Conservation (phyloP, 2,113 vertebrate species). For the Ciconia stormi region DNA sequence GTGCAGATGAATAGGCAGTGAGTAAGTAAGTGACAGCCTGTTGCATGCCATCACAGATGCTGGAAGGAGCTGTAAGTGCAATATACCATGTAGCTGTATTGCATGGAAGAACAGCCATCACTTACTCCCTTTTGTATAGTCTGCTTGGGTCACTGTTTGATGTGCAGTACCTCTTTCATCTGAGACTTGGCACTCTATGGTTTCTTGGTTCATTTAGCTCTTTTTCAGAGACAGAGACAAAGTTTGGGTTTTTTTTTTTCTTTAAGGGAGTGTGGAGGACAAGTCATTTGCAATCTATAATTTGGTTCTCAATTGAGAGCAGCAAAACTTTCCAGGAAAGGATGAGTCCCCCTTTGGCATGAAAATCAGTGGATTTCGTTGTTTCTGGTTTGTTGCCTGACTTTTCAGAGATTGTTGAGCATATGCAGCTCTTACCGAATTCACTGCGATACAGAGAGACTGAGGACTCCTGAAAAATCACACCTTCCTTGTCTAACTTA, state of each 20-base stretch:
- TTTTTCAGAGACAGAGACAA: background rate
- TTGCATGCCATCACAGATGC: background rate
- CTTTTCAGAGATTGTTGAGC: background rate
- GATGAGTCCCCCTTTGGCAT: conserved; percentile 16
- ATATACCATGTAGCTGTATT: background rate
- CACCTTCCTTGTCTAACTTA: background rate
- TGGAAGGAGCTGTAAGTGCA: background rate
- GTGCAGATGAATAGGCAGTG: background rate
- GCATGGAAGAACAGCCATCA: background rate
- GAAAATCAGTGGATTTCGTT: background rate
- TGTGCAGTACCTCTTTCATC: background rate
- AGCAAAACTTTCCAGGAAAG: conserved; percentile 29
- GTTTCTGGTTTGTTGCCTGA: conserved; percentile 1
- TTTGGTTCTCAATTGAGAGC: background rate
- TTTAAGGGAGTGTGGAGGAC: background rate
- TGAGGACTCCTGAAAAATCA: background rate
- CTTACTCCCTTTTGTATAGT: background rate
- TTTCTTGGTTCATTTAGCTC: background rate
- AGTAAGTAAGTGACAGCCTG: background rate
- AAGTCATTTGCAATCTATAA: background rate
- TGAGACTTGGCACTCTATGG: background rate
- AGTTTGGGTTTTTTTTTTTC: background rate
- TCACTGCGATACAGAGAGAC: background rate
- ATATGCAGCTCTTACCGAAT: background rate
- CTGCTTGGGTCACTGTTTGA: background rate